These are phyloP conservation scores for Dolichallabes microphthalmus DNA, from an alignment of 2,113 vertebrate genomes.

Conservation along the genomic window DNA sequence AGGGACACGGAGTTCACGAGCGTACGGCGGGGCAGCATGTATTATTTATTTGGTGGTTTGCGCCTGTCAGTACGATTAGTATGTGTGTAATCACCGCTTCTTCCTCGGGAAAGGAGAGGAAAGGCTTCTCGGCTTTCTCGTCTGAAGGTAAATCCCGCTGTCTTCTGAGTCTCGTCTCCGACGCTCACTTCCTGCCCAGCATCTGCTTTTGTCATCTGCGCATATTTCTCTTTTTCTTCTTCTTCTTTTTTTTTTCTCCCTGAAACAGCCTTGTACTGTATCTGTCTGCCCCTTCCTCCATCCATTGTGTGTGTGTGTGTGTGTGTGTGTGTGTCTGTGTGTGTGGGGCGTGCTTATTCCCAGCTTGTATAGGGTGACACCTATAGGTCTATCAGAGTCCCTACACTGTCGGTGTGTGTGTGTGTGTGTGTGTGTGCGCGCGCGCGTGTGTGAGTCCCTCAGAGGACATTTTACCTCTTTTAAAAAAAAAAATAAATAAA, in stretches of 20 bases:
- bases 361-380: conserved; percentile 82
- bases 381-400: conserved; percentile 73
- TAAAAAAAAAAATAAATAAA: not conserved
- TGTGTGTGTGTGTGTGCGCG: not conserved
- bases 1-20: not conserved
- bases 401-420: conserved; percentile 60
- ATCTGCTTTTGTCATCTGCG: conserved; percentile 79
- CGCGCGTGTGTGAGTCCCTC: not conserved
- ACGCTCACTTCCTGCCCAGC: conserved; percentile 70
- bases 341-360: conserved; percentile 65
- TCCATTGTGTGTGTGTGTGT: conserved; percentile 43
- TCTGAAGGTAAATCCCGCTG: conserved; percentile 73
- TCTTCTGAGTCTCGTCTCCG: conserved; percentile 73
- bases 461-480: not conserved
- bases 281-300: conserved; percentile 53
- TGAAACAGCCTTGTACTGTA: conserved; percentile 35
- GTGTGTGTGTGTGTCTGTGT: conserved; percentile 44
- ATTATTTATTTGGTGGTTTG: conserved; percentile 80
- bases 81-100: conserved; percentile 79
- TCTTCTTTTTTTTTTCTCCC: conserved; percentile 46
- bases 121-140: conserved; percentile 68
- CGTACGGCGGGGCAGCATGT: conserved; percentile 67
- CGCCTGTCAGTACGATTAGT: conserved; percentile 81
- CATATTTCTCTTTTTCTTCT: conserved; percentile 65
- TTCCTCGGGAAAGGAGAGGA: conserved; percentile 63